Evolutionary conservation across 2,888 invertebrate species (phyloP).

Genomic region (Hymenopus coronatus): DNA sequence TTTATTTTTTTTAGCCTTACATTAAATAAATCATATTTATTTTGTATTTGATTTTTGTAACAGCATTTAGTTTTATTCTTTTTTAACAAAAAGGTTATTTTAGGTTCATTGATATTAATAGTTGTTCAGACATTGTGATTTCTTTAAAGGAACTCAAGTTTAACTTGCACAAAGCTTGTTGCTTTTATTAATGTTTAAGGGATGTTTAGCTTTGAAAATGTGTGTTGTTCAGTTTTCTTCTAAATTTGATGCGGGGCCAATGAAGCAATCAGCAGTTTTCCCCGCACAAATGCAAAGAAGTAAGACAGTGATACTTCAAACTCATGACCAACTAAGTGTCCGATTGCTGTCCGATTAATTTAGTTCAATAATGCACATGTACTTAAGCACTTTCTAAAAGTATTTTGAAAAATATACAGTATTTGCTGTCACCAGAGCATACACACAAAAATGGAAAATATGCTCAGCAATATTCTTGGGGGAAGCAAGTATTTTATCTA

Average conservation of each 20-base stretch:
- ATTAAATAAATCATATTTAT: background rate
- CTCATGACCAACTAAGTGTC: background rate
- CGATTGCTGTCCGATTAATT: background rate
- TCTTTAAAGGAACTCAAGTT: background rate
- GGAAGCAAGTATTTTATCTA: constrained; percentile 2
- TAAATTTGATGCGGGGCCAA: background rate
- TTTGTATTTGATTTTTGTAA: constrained; percentile 14
- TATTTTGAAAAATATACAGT: constrained; percentile 10
- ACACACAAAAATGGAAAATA: background rate
- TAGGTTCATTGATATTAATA: background rate
- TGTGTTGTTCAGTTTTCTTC: background rate
- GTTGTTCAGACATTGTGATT: background rate
- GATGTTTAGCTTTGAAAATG: background rate
- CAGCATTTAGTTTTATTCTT: background rate
- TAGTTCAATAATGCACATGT: background rate
- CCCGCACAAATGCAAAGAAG: background rate
- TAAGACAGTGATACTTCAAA: background rate
- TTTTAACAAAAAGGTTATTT: background rate
- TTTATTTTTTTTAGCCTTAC: constrained; percentile 13
- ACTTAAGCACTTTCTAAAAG: constrained; percentile 10
- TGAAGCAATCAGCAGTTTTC: background rate
- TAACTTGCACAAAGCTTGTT: background rate
- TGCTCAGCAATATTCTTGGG: background rate
- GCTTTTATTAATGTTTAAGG: background rate
- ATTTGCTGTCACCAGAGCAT: constrained; percentile 17